These are phyloP conservation scores for Drosophila nigricruria DNA, from an alignment of 2,888 invertebrate species.

Conservation along the genomic window DNA sequence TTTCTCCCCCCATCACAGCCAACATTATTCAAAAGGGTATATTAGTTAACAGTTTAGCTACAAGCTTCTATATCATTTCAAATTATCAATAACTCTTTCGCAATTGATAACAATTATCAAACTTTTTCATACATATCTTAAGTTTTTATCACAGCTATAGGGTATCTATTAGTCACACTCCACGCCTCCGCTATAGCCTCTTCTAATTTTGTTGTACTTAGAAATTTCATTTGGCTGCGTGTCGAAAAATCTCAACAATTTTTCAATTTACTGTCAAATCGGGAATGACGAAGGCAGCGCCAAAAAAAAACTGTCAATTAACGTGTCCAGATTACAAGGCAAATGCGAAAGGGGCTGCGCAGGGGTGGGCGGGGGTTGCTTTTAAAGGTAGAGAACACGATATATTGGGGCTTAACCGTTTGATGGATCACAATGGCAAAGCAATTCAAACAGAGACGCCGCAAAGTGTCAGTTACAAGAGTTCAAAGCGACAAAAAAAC, in stretches of 20 bases:
- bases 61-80: not conserved
- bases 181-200: not conserved
- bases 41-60: too few relatives aligned
- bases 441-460: constrained; percentile 36
- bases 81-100: not conserved
- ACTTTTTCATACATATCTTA: not conserved
- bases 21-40: not conserved
- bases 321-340: constrained; percentile 52
- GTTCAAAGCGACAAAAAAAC: constrained; percentile 46
- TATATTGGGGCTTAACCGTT: constrained; percentile 54
- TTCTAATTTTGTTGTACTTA: constrained; percentile 29
- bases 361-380: not conserved
- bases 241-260: constrained; percentile 68
- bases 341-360: constrained; percentile 28
- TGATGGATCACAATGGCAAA: constrained; percentile 63
- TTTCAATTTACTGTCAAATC: constrained; percentile 76
- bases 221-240: constrained; percentile 51
- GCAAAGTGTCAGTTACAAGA: constrained; percentile 56
- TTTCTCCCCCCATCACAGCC: not conserved
- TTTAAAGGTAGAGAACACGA: constrained; percentile 22
- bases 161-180: not conserved
- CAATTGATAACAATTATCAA: not conserved
- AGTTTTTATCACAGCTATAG: not conserved
- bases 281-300: constrained; percentile 33
- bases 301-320: constrained; percentile 76